These are phyloP conservation scores for Parotia lawesii DNA, from an alignment of 2,113 vertebrate species.

Conservation along the genomic window DNA sequence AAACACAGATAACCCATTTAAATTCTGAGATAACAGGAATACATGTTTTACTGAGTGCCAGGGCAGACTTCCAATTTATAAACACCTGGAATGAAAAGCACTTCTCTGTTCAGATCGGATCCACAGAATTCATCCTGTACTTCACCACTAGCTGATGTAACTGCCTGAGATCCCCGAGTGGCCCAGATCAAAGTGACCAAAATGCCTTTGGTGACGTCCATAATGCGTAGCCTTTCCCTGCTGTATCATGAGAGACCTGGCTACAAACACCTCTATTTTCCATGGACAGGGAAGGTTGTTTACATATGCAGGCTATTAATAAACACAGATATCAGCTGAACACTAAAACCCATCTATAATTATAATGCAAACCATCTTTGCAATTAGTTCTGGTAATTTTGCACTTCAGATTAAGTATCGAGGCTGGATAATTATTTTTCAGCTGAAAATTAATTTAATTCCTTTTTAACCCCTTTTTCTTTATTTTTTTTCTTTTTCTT, in stretches of 20 bases:
- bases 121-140: background rate
- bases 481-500: background rate
- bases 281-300: slow-evolving; percentile 40
- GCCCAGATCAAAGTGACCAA: background rate
- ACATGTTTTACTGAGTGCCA: background rate
- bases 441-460: background rate
- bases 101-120: background rate
- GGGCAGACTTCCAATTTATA: background rate
- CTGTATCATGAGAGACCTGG: slow-evolving; percentile 37
- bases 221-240: background rate
- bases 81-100: background rate
- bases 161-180: background rate
- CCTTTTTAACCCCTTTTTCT: background rate
- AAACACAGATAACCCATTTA: background rate
- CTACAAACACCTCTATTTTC: slow-evolving; percentile 54
- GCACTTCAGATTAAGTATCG: background rate
- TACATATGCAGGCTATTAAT: slow-evolving; percentile 55
- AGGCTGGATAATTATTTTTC: slow-evolving; percentile 5
- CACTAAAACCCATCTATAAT: slow-evolving; percentile 58
- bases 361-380: slow-evolving; percentile 18
- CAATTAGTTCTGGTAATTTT: slow-evolving; percentile 24
- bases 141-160: background rate
- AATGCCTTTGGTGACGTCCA: background rate
- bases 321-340: slow-evolving; percentile 53
- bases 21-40: background rate